Base-by-base conservation (phyloP, 1,140 invertebrate genomes). In the Heliconius himera region DNA sequence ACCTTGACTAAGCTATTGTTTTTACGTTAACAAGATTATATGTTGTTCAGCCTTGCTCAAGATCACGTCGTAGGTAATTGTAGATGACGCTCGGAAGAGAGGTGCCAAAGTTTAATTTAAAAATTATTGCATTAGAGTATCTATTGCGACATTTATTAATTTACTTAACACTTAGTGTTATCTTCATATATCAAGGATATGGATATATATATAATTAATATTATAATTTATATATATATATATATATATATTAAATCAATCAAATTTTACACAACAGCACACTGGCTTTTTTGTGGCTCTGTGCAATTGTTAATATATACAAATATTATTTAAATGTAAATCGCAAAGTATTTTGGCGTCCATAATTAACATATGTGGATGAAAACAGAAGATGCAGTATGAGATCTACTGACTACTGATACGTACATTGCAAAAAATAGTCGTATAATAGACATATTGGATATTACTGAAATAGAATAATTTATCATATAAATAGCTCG, bases 1-100 rank as follows among this genome's bases (percentile, higher is more conserved):
- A 75, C 80, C 76, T 77, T 81, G 80, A 78, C 76, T 78, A 36
- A 51, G 41, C 75, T 76, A 70, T 80, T 75, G 60, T 81, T 70
- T 80, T 74, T 70, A 70, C 60, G 2, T 77, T 75, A 81, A 81
- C 74, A 72, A 75, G 76, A 81, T 81, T 60, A 75, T 60, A 75
- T 81, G 71, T 75, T 70, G 78, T 71, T 20, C 73, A 76, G 72
- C 79, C 70, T 66, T 29, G 54, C 38, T 46, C 38, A 49, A 29
- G 74, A 49, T 76, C 74, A 46, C 38, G 60, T 49, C 46, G 41
- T 36, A 36, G 33, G 33, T 20, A 36, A 66, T 29, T 66, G 60
- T 66, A 66, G 11, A 66, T 66, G 22, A 66, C 60, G 3, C 13
- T 66, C 0, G 18, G 9, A 56, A 56, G n/a, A 56, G 6, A 56